Conservation (phyloP, 2,888 invertebrate species). For the Coenonympha arcania region DNA sequence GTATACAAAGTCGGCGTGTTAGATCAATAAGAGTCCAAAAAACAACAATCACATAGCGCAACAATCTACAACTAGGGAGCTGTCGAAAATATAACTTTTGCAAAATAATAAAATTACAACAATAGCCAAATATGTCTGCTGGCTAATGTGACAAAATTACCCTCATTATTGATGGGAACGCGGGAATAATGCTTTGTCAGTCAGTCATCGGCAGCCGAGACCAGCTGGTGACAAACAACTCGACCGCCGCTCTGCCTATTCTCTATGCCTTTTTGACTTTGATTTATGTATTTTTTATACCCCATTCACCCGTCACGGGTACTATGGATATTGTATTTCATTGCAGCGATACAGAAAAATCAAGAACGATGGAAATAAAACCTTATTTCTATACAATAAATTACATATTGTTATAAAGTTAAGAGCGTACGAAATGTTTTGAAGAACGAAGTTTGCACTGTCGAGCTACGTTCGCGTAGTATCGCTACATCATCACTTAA, state of each 20-base stretch:
- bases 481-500: constrained; percentile 72
- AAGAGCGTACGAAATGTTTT: constrained; percentile 35
- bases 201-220: constrained; percentile 37
- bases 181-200: constrained; percentile 52
- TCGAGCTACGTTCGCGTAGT: constrained; percentile 53
- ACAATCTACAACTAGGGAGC: constrained; percentile 1
- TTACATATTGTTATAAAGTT: constrained; percentile 9
- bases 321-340: constrained; percentile 58
- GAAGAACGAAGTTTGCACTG: constrained; percentile 50
- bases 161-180: constrained; percentile 71
- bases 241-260: constrained; percentile 63
- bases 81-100: constrained; percentile 21
- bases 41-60: constrained; percentile 9
- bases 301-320: constrained; percentile 70
- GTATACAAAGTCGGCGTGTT: too few species aligned
- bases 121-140: constrained; percentile 58
- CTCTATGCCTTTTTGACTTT: constrained; percentile 76
- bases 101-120: constrained; percentile 44
- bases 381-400: not conserved
- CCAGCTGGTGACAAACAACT: constrained; percentile 69
- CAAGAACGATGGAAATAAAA: constrained; percentile 13
- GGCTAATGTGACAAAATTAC: constrained; percentile 73
- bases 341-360: constrained; percentile 32
- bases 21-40: not conserved
- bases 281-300: constrained; percentile 74